A percentile compares a stretch with the other conserved stretches of the same genome.
phyloP scores from a whole-genome alignment of 2,797 vertebrate genomes.

The Oceanodroma leucorhoa region DNA sequence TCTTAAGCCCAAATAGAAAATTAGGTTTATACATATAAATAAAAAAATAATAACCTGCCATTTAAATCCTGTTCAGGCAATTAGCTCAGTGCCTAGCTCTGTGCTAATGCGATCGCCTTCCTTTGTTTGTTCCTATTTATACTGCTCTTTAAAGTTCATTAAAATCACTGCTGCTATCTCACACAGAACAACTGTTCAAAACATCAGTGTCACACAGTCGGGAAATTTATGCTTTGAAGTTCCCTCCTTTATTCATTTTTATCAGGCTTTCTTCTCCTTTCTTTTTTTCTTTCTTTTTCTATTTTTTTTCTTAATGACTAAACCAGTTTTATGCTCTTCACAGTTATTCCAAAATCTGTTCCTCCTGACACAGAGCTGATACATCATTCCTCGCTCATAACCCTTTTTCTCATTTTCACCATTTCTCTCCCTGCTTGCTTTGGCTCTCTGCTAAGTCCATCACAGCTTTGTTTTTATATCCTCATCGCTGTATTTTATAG shows the following conservation, averaged over 20 bases:
- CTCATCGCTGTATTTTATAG: constrained; percentile 30
- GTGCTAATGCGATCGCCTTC: constrained; percentile 21
- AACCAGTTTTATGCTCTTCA: constrained; percentile 63
- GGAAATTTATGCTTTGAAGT: constrained; percentile 66
- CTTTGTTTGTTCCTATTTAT: constrained; percentile 65
- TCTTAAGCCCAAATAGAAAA: constrained; percentile 27
- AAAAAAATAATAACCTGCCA: constrained; percentile 52
- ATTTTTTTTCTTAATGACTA: constrained; percentile 16
- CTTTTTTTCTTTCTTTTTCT: background rate
- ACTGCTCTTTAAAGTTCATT: constrained; percentile 66
- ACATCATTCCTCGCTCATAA: constrained; percentile 10
- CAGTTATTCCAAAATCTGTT: constrained; percentile 53
- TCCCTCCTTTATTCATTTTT: constrained; percentile 51
- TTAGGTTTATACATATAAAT: constrained; percentile 27
- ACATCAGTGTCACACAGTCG: constrained; percentile 50
- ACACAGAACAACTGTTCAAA: constrained; percentile 64
- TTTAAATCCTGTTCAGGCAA: constrained; percentile 51
- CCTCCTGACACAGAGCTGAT: constrained; percentile 39
- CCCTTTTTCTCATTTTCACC: constrained; percentile 24
- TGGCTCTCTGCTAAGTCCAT: constrained; percentile 71
- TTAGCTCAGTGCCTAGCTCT: constrained; percentile 44
- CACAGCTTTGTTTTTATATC: constrained; percentile 67
- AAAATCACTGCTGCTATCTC: constrained; percentile 62
- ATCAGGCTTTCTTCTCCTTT: background rate
- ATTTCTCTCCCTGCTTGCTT: constrained; percentile 33